phyloP scores from a whole-genome alignment of 92 coral and sea anemone species.

The Epizoanthus fatuus region DNA sequence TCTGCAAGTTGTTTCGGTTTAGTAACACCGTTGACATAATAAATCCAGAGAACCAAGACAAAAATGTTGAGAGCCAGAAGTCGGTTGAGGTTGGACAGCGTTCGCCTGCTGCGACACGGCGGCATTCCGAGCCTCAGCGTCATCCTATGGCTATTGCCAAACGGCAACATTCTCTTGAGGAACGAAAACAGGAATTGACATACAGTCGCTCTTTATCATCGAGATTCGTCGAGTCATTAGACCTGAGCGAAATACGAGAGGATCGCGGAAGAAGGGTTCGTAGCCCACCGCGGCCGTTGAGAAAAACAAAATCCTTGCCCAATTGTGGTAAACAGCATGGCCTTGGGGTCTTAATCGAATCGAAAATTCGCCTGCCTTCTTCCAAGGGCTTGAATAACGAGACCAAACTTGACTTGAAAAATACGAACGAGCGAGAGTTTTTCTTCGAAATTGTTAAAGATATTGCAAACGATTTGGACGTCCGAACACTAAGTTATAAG shows the following conservation, averaged over 20 bases:
- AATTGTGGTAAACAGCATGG: constrained; percentile 93
- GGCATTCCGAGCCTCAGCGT: constrained; percentile 88
- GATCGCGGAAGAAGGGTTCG: constrained; percentile 78
- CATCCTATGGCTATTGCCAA: constrained; percentile 70
- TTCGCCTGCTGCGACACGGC: constrained; percentile 60
- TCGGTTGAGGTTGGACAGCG: constrained; percentile 53
- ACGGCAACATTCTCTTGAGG: constrained; percentile 70
- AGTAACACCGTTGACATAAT: constrained; percentile 88
- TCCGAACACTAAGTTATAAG: constrained; percentile 97
- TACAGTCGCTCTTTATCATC: constrained; percentile 74
- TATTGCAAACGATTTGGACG: constrained; percentile 96
- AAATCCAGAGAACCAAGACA: constrained; percentile 74
- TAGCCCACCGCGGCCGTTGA: constrained; percentile 89
- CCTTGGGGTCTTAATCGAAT: constrained; percentile 96
- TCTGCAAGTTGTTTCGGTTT: constrained; percentile 82
- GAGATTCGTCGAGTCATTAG: constrained; percentile 88
- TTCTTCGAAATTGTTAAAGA: constrained; percentile 99
- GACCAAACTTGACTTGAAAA: constrained; percentile 91
- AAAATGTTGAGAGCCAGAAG: constrained; percentile 32
- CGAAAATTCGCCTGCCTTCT: constrained; percentile 95
- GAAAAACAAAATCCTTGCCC: constrained; percentile 95
- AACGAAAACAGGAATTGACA: constrained; percentile 65
- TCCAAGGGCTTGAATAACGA: constrained; percentile 91
- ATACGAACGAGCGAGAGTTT: constrained; percentile 95
- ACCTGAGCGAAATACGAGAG: constrained; percentile 89